Evolutionary conservation across 2,888 invertebrate genomes (phyloP).

Genomic region (Geophilus truncorum): DNA sequence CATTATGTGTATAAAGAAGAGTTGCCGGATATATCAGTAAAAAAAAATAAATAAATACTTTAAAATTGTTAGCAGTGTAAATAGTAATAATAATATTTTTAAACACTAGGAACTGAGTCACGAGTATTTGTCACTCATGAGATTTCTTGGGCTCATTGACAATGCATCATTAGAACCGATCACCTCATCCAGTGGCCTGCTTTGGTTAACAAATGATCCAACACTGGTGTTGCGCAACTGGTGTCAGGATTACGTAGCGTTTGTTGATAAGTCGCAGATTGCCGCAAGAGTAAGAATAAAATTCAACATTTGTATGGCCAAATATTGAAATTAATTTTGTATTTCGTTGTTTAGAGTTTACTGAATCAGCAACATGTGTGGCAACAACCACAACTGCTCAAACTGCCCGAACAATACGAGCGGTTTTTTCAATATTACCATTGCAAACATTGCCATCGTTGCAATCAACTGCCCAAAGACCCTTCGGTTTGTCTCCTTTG

Average conservation of each 20-base stretch:
- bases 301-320: too few species aligned
- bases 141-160: conserved; percentile 69
- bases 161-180: conserved; percentile 40
- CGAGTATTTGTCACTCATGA: conserved; percentile 72
- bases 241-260: conserved; percentile 63
- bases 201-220: conserved; percentile 40
- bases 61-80: neutral
- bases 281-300: conserved; percentile 52
- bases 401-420: conserved; percentile 85
- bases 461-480: conserved; percentile 83
- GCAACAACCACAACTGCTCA: conserved; percentile 75
- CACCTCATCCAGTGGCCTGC: conserved; percentile 37
- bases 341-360: conserved; percentile 38
- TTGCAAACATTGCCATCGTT: conserved; percentile 78
- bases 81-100: neutral
- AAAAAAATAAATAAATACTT: neutral
- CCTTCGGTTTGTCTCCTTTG: conserved; percentile 89
- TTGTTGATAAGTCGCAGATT: conserved; percentile 55
- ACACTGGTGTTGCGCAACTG: conserved; percentile 56
- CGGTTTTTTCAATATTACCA: conserved; percentile 88
- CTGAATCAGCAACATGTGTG: conserved; percentile 70
- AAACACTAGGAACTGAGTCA: conserved; percentile 44
- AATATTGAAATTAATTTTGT: neutral
- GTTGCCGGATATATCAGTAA: conserved; percentile 49
- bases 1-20: conserved; percentile 65